Base-by-base conservation (phyloP, 2,797 vertebrate genomes). In the Syncerus caffer region DNA sequence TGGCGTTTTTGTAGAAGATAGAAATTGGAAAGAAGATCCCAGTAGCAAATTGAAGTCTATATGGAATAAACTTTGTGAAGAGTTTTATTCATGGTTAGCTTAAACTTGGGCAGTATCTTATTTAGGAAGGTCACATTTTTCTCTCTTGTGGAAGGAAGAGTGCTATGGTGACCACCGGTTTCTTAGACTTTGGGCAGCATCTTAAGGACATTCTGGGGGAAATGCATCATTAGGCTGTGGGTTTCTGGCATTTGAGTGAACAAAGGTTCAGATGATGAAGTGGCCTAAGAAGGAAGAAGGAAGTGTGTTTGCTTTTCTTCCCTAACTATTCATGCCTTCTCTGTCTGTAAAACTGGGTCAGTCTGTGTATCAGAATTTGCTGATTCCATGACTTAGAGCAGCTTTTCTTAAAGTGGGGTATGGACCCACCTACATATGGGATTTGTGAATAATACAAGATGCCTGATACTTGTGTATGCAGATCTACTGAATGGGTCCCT, bases 211-310 rank as follows among this genome's bases (percentile, higher is more conserved):
- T 96, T 96, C 27, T 95, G 64, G 91, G 93, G 89, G 93, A 94
- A 97, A 93, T 97, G 62, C 29, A 90, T 90, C 83, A 92, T 88
- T 92, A 94, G 95, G 42, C 42, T 97, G 78, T 95, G 83, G 58
- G 57, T 97, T 97, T 86, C 86, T 96, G 79, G 42, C 47, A 57
- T 96, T 96, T 97, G 95, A 96, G 57, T 96, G 94, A 94, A 91
- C 94, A 89, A 94, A 93, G 74, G 93, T 95, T 97, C 83, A 94
- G 62, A 89, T 96, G 83, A 97, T 95, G 96, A 96, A 98, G 85
- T 96, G 89, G 57, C 74, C 47, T 51, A 87, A 55, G 50, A 50
- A 96, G 78, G 67, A 95, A 96, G 42, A 21, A 71, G 38, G 57
- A 67, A 92, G 10, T 47, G 21, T 91, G 82, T 86, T 93, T 96